A percentile compares a stretch with the other conserved stretches of the same genome.
phyloP scores from a whole-genome alignment of 2,113 vertebrate species.

The Turnix velox region DNA sequence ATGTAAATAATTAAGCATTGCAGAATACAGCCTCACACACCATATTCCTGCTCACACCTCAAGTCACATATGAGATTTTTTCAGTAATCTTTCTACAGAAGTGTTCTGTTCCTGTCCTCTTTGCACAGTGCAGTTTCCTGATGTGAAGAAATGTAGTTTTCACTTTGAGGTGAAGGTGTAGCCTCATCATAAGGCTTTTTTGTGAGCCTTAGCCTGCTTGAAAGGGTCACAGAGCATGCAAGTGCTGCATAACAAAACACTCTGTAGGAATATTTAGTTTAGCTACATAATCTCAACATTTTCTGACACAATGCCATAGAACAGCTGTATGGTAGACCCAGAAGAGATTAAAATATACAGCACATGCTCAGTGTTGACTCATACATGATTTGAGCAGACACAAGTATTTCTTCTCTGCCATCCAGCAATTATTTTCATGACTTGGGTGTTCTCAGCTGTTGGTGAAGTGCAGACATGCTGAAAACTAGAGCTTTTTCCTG shows the following conservation, averaged over 20 bases:
- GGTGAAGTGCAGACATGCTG: not conserved
- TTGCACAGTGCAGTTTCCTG: not conserved
- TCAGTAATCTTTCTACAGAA: not conserved
- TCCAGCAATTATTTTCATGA: not conserved
- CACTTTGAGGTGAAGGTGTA: not conserved
- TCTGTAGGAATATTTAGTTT: not conserved
- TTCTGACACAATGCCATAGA: not conserved
- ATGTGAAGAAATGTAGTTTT: not conserved
- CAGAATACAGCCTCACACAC: not conserved
- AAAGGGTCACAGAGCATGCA: not conserved
- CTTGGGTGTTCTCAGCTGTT: not conserved
- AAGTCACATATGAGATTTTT: not conserved
- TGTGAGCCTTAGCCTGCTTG: not conserved
- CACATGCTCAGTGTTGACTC: not conserved
- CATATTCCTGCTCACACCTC: not conserved
- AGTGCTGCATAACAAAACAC: not conserved
- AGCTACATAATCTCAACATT: not conserved
- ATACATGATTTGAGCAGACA: not conserved
- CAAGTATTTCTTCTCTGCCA: not conserved
- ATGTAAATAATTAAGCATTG: not conserved
- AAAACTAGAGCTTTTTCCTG: not conserved
- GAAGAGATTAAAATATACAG: not conserved
- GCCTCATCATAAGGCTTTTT: not conserved
- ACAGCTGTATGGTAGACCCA: not conserved
- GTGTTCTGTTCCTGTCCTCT: not conserved